Evolutionary conservation across 2,113 vertebrate species (phyloP), one percentile per base, ranked within the genome.

Genomic region (Grantiella picta): DNA sequence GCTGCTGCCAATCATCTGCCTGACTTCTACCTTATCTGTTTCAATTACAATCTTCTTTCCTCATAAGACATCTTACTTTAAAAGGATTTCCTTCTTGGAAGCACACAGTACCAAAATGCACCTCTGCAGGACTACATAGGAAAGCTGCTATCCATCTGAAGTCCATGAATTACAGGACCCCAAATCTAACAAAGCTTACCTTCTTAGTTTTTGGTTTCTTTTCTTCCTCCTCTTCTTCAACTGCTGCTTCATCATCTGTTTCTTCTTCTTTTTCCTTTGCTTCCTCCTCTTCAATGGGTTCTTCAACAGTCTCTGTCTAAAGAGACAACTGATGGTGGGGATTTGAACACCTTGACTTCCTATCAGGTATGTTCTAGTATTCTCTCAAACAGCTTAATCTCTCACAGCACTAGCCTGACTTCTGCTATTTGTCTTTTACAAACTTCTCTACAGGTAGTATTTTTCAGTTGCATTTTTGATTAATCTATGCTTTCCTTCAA

Each of bases 121-220:
- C 12, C 35, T 54, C 71, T 86, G 15, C 23, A 93, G 47, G 8
- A 9, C 14, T 15, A n/a, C 25, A 7, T 40, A 24, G 4, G 18
- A 61, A 61, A 80, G 27, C 0, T 18, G 6, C 38, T 38, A 38
- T 38, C 38, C 38, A 38, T 38, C 38, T 38, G 38, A 38, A 38
- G 38, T 38, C 38, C 38, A 38, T 38, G 38, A 60, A 8, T 21
- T 54, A 57, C 8, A 71, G 33, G 28, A 31, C 3, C 3, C 8
- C 2, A 69, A 14, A 25, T n/a, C 25, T 61, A 63, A 56, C 11
- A 63, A 33, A 52, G 11, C 45, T 73, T 79, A 98, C 99, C 97
- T 99, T 99, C 96, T 99, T 99, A 15, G 99, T 99, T 95, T 99
- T 99, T 6, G 99, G 99, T 91, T 99, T 99, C 96, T 99, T 99